Percentiles rank a stretch among this genome's conserved stretches.
phyloP scores from a whole-genome alignment of 2,797 vertebrate species.

The Bradypodion ventrale region DNA sequence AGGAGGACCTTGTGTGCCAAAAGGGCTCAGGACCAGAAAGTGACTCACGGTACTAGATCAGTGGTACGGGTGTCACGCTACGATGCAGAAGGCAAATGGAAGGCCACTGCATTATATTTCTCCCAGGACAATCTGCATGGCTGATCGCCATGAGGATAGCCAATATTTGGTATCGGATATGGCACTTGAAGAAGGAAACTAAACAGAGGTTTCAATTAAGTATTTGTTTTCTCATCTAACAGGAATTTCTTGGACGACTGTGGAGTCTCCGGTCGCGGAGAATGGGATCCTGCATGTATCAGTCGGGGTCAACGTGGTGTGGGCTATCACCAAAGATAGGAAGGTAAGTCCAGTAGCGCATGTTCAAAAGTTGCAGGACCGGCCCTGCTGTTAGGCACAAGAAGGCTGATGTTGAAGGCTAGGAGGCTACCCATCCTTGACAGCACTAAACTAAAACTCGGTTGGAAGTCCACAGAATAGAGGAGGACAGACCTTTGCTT shows the following conservation, averaged over 20 bases:
- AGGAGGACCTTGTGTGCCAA: too few relatives aligned
- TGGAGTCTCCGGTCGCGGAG: conserved; percentile 89
- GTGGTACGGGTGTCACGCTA: too few relatives aligned
- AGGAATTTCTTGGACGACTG: conserved; percentile 84
- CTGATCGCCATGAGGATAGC: too few relatives aligned
- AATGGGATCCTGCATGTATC: conserved; percentile 88
- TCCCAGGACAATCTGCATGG: too few relatives aligned
- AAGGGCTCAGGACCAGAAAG: too few relatives aligned
- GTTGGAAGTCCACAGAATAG: background rate
- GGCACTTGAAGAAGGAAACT: too few relatives aligned
- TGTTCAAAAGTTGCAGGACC: background rate
- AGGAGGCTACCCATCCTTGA: background rate
- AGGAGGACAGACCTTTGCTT: background rate
- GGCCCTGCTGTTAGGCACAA: background rate
- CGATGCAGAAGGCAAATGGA: too few relatives aligned
- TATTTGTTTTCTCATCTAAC: conserved; percentile 33
- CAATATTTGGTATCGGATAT: too few relatives aligned
- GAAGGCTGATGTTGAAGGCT: background rate
- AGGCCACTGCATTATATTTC: too few relatives aligned
- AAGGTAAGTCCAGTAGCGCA: conserved; percentile 80
- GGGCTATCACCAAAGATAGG: conserved; percentile 94
- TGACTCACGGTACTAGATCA: too few relatives aligned
- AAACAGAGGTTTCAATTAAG: background rate
- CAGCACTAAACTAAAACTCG: background rate
- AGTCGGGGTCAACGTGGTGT: conserved; percentile 90